Evolutionary conservation across 2,797 vertebrate species (phyloP), one percentile per base, ranked within the genome.

Genomic region (Tragelaphus eurycerus): DNA sequence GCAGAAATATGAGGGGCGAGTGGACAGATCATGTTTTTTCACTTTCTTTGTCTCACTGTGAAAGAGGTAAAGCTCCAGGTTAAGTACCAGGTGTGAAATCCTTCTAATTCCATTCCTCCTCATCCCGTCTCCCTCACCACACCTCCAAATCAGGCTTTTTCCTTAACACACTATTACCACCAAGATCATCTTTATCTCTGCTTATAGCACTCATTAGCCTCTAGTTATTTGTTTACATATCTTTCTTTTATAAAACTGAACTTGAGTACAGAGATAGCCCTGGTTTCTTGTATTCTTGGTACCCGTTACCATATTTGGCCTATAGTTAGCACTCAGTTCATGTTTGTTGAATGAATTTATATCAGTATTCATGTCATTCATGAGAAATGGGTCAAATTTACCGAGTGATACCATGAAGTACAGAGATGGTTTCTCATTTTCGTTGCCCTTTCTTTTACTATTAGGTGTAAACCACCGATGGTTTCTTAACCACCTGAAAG

Each of bases 401-500:
- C n/a, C 15, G 9, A 64, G 50, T 76, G n/a, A 43, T 17, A 55
- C 19, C 34, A 62, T 46, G 21, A 23, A 78, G 31, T 88, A 12
- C 3, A 27, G 60, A 85, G 9, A 59, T 86, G 55, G 4, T 90
- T 92, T 92, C 87, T 93, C 21, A 34, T 84, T 81, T 93, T 23
- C 21, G 27, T 62, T 90, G 15, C 19, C 48, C 17, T 81, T 78
- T 25, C 71, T 79, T 86, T 89, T 82, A 31, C 23, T 55, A 3
- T 93, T 83, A 85, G 57, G 13, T 89, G 31, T 34, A 89, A 90
- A 82, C 52, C 29, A 46, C 50, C 15, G 48, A 86, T 86, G 67
- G 31, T 88, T 97, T 95, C 48, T 88, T 92, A 46, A 46, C 43
- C n/a, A 92, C 84, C n/a, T 82, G 43, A 89, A 82, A 76, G 48